Evolutionary conservation across 2,888 invertebrate genomes (phyloP).

Genomic region (Lamellibrachia satsuma): DNA sequence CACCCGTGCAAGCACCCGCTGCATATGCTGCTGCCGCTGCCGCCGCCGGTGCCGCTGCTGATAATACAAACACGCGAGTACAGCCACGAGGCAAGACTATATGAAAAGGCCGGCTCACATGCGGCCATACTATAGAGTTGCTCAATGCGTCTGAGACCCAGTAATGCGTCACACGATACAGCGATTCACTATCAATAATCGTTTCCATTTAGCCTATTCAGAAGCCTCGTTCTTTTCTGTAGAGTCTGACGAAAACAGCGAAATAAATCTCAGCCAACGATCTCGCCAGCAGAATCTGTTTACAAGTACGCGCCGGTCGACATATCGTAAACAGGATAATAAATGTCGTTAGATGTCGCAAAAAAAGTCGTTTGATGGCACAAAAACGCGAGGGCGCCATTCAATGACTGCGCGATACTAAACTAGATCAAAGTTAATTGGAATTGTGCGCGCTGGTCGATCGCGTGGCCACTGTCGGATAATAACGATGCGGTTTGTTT

Average conservation of each 20-base stretch:
- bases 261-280: neutral
- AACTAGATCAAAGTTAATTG: neutral
- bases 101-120: neutral
- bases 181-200: neutral
- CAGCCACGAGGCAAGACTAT: neutral
- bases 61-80: neutral
- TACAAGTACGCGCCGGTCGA: neutral
- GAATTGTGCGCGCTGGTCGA: neutral
- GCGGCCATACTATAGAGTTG: neutral
- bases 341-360: neutral
- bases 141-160: neutral
- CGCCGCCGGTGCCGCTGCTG: too few species aligned
- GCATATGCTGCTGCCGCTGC: too few species aligned
- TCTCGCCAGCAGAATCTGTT: neutral
- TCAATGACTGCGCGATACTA: neutral
- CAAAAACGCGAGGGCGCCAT: neutral
- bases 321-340: neutral
- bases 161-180: neutral
- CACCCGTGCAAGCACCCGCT: neutral
- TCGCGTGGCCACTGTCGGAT: neutral
- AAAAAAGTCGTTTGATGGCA: neutral
- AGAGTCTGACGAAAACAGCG: constrained; percentile 1
- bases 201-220: neutral
- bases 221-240: neutral
- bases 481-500: neutral